Base-by-base conservation (phyloP, 2,113 vertebrate genomes). In the Datnioides undecimradiatus region DNA sequence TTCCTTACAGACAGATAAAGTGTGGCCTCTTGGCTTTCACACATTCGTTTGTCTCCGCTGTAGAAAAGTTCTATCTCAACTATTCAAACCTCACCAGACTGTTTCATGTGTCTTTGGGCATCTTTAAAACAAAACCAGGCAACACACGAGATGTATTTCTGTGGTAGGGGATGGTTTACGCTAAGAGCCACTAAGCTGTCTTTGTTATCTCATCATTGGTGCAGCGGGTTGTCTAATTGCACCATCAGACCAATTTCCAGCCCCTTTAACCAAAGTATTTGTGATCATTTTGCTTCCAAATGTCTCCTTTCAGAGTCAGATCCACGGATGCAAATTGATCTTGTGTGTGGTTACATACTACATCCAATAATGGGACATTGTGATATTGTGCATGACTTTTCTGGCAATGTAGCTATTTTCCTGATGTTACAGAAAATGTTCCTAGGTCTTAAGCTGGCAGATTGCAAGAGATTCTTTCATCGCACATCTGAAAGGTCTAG, bases 141-240 rank as follows among this genome's bases (percentile, higher is more conserved):
- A 71, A 40, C 36, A n/a, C 43, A 41, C 36, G 36, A 49, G 33
- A 17, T 75, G 70, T 52, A 54, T 65, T 78, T 66, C 63, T 60
- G 57, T 69, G 23, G 29, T 33, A 45, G 33, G 36, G 41, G 25
- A 34, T 79, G 27, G 66, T 86, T 69, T 82, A 71, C 25, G 16
- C 33, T 43, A 21, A 60, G 31, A 60, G n/a, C 43, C 12, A 6
- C 29, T 21, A 31, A 65, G 52, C 33, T 74, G 23, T 41, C 43
- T 59, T 69, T 73, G 54, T 66, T 76, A 40, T 59, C 25, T 51
- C 21, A 8, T 60, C 23, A 38, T 14, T 31, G 33, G 25, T 3
- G 27, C 38, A 43, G 25, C n/a, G n/a, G 23, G 11, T 48, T 64
- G 12, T 57, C 9, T 59, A 64, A 73, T 38, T 81, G 57, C 5